Evolutionary conservation across 2,797 vertebrate genomes (phyloP).

Genomic region (Tapirus indicus): DNA sequence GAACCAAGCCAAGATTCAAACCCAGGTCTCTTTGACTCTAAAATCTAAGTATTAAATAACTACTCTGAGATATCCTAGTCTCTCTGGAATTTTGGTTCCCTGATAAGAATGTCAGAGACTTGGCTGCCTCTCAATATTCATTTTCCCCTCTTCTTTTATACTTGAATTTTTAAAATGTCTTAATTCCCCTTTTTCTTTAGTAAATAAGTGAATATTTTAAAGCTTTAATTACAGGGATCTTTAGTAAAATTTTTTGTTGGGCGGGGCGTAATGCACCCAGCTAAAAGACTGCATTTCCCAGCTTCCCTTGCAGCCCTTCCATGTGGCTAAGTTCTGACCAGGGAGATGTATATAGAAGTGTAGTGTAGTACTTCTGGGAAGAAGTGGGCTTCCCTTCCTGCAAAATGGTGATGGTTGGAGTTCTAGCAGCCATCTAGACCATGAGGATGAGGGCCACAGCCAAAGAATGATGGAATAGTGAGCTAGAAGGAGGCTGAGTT

Average conservation of each 20-base stretch:
- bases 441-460: background rate
- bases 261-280: background rate
- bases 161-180: background rate
- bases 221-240: background rate
- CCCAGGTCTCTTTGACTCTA: background rate
- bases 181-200: background rate
- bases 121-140: background rate
- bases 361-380: background rate
- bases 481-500: background rate
- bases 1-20: slow-evolving; percentile 20
- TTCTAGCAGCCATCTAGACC: background rate
- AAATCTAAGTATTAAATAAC: background rate
- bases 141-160: background rate
- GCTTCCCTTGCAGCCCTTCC: background rate
- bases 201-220: slow-evolving; percentile 35
- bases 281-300: background rate
- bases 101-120: background rate
- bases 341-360: background rate
- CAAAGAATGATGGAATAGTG: background rate
- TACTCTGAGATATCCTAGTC: background rate
- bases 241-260: background rate
- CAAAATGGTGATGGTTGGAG: background rate
- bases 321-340: background rate
- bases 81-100: slow-evolving; percentile 23
- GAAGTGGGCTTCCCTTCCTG: background rate